phyloP scores from a whole-genome alignment of 2,113 vertebrate species.

The Dipodomys stephensi region DNA sequence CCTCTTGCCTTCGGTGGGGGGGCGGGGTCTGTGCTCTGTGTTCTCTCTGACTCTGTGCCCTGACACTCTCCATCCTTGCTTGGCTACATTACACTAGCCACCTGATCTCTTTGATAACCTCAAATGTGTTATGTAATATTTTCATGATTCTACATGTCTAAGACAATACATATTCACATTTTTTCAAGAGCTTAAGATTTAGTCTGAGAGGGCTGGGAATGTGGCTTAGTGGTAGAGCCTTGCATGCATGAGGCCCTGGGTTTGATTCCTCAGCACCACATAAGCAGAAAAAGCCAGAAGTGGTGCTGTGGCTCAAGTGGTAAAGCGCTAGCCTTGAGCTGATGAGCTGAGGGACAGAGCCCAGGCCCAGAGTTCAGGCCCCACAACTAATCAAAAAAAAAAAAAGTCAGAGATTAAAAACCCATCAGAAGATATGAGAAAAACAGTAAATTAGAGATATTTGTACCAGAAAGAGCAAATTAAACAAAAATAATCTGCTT shows the following conservation, averaged over 20 bases:
- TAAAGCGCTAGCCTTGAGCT: too few species aligned
- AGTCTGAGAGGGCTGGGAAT: neutral
- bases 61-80: neutral
- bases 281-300: too few species aligned
- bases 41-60: neutral
- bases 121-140: too few species aligned
- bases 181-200: neutral
- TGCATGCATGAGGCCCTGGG: too few species aligned
- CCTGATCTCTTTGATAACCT: neutral
- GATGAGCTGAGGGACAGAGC: too few species aligned
- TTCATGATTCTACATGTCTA: neutral
- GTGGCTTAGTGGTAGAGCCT: too few species aligned
- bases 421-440: neutral
- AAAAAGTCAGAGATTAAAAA: neutral
- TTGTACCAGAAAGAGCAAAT: neutral
- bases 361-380: too few species aligned
- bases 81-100: too few species aligned
- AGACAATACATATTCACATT: neutral
- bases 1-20: neutral
- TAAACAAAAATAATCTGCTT: neutral
- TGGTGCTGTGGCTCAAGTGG: too few species aligned
- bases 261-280: too few species aligned
- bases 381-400: neutral
- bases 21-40: neutral
- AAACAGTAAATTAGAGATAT: neutral